Evolutionary conservation across 2,797 vertebrate species (phyloP).

Genomic region (Poeciliopsis presidionis): DNA sequence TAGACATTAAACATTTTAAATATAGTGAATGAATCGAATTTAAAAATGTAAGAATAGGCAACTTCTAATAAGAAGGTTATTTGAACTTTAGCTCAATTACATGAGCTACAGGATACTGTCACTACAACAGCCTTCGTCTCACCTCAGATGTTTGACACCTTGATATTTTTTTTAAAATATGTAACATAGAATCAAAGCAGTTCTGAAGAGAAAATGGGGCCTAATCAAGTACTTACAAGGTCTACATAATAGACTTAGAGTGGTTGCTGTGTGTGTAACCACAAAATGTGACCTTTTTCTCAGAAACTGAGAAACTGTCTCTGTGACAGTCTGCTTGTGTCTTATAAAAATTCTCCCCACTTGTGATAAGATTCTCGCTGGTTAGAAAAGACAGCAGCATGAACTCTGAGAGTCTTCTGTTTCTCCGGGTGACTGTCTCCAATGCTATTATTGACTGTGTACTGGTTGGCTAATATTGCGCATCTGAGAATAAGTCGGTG

Average conservation of each 20-base stretch:
- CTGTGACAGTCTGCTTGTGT: neutral
- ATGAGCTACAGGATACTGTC: neutral
- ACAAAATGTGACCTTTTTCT: neutral
- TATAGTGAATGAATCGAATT: no score
- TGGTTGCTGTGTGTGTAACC: neutral
- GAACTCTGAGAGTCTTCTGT: slow-evolving; percentile 2
- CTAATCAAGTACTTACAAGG: neutral
- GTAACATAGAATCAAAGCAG: neutral
- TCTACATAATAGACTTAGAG: neutral
- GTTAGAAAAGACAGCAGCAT: neutral
- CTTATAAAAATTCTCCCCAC: neutral
- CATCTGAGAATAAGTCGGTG: slow-evolving; percentile 3
- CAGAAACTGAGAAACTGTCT: neutral
- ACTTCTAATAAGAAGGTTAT: no score
- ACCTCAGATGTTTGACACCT: neutral
- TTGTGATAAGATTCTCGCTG: neutral
- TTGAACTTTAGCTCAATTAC: neutral
- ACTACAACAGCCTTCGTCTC: neutral
- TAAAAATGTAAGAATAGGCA: no score
- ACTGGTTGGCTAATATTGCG: neutral
- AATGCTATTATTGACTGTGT: neutral
- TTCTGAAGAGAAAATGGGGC: neutral
- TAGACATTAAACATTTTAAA: no score
- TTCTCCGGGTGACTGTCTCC: neutral
- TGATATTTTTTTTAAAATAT: neutral